Evolutionary conservation across 2,797 vertebrate species (phyloP).

Genomic region (Enteromius paludinosus): DNA sequence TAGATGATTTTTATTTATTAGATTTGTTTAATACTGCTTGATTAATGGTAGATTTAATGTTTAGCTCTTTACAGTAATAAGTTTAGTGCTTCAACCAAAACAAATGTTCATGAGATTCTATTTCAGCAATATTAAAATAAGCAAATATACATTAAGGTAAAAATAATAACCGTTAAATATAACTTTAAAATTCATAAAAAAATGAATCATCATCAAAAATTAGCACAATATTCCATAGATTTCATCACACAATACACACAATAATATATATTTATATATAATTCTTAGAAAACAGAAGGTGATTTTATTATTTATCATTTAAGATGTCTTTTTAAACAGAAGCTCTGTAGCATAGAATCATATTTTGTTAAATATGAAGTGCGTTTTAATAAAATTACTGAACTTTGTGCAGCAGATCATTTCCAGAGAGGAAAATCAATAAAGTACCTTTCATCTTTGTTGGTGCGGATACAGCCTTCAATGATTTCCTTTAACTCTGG

Average conservation of each 20-base stretch:
- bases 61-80: not conserved
- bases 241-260: not conserved
- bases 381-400: too few relatives aligned
- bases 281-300: not conserved
- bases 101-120: not conserved
- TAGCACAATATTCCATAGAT: too few relatives aligned
- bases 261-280: too few relatives aligned
- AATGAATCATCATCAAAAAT: not conserved
- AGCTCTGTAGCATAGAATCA: not conserved
- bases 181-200: not conserved
- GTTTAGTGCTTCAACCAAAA: not conserved
- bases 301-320: not conserved
- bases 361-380: not conserved
- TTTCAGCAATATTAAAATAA: not conserved
- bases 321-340: too few relatives aligned
- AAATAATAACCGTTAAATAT: not conserved
- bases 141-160: not conserved
- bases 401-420: not conserved
- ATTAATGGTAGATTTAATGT: not conserved
- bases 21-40: not conserved
- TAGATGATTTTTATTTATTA: not conserved
- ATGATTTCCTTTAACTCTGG: slow-evolving; percentile 98
- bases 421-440: not conserved
- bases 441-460: slow-evolving; percentile 91
- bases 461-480: slow-evolving; percentile 94